A percentile compares a stretch with the other conserved stretches of the same genome.
Evolutionary conservation across 2,888 invertebrate species (phyloP).

Genomic region (Keiferia lycopersicella): DNA sequence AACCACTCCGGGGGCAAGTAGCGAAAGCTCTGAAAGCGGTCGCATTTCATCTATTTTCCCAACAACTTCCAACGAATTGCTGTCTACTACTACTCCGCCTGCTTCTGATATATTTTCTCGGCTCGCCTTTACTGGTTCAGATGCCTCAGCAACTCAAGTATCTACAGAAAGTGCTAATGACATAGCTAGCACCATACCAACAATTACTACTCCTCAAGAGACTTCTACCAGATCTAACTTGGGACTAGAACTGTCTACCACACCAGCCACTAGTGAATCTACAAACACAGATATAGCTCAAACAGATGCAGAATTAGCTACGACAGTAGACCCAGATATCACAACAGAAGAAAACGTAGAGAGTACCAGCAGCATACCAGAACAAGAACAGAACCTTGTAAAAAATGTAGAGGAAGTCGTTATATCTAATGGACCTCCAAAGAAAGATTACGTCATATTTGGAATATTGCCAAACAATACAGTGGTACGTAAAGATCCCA

Average conservation of each 20-base stretch:
- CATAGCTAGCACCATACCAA: slow-evolving; percentile 34
- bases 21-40: slow-evolving; percentile 38
- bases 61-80: slow-evolving; percentile 31
- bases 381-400: slow-evolving; percentile 44
- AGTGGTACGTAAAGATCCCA: slow-evolving; percentile 87
- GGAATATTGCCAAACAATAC: slow-evolving; percentile 90
- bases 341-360: slow-evolving; percentile 44
- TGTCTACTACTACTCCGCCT: slow-evolving; percentile 30
- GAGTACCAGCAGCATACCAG: slow-evolving; percentile 36
- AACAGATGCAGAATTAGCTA: slow-evolving; percentile 36
- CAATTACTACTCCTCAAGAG: slow-evolving; percentile 39
- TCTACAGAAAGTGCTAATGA: slow-evolving; percentile 30
- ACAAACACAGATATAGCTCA: slow-evolving; percentile 46
- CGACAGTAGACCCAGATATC: slow-evolving; percentile 35
- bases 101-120: slow-evolving; percentile 30
- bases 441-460: slow-evolving; percentile 87
- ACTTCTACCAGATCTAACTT: slow-evolving; percentile 33
- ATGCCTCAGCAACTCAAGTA: slow-evolving; percentile 29
- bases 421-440: slow-evolving; percentile 62
- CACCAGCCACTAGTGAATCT: slow-evolving; percentile 44
- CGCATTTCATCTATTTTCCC: slow-evolving; percentile 35
- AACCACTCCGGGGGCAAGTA: slow-evolving; percentile 39
- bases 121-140: slow-evolving; percentile 28
- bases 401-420: slow-evolving; percentile 47
- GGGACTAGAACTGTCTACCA: slow-evolving; percentile 38